Base-by-base conservation (phyloP, 2,797 vertebrate genomes). In the Sebastes vulpes region DNA sequence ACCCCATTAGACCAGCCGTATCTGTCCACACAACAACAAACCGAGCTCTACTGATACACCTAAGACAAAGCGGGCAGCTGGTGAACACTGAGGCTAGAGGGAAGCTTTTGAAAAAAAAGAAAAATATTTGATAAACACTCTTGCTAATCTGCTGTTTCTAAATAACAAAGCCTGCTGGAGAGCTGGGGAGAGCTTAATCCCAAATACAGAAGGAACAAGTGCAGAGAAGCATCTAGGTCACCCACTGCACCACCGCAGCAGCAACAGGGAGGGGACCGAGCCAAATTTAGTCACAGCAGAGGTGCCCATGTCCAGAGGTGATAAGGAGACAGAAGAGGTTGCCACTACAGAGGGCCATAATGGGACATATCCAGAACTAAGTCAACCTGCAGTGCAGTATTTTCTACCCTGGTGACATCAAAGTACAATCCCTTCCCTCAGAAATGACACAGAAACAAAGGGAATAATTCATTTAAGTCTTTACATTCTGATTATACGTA, bases 211-310 rank as follows among this genome's bases (percentile, higher is more conserved):
- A 86, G 67, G 58, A 90, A 83, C 85, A 76, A 92, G 80, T 73
- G 73, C 60, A 66, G 83, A 73, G 58, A 82, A 59, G 77, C 90
- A 95, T 92, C 81, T 94, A 82, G 93, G 93, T 92, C 90, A 93
- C 75, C 81, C 70, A 18, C 77, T 70, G 79, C 90, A 85, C 42
- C 81, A 70, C 26, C 28, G 79, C 80, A 70, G 64, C 74, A 60
- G 65, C 73, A 72, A 77, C 85, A 78, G 81, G 83, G 86, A 89
- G 48, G 71, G 59, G 79, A 52, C 59, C 1, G 56, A 82, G 82
- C 73, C 86, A 87, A 81, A 93, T 91, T 89, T 91, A 89, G 90
- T 79, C 90, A 74, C 78, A 82, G 88, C 86, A 85, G 85, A 86
- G 89, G 83, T 86, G 83, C 48, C 86, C 77, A 66, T 89, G 92